phyloP scores from a whole-genome alignment of 2,797 vertebrate species.

The Siniperca scherzeri region DNA sequence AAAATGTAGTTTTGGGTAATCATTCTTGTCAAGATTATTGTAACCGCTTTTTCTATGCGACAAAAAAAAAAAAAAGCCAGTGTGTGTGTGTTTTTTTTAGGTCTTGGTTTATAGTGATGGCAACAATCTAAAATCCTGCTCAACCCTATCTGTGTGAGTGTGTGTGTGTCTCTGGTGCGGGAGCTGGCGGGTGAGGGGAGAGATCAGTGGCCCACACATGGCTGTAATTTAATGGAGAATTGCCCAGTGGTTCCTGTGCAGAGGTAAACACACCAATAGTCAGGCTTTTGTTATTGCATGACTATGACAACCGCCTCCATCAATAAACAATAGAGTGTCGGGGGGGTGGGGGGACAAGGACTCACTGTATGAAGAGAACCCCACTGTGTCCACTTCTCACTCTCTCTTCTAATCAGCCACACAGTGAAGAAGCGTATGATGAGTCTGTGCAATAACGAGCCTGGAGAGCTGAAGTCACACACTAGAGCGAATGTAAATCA shows the following conservation, averaged over 20 bases:
- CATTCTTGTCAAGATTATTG: not conserved
- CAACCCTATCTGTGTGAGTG: constrained; percentile 11
- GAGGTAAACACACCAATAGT: constrained; percentile 88
- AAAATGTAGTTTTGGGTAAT: not conserved
- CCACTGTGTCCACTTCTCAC: constrained; percentile 78
- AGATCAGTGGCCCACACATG: constrained; percentile 85
- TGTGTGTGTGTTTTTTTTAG: not conserved
- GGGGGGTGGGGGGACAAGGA: constrained; percentile 60
- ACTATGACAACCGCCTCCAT: constrained; percentile 90
- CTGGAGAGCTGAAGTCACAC: constrained; percentile 4
- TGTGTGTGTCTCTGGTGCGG: constrained; percentile 46
- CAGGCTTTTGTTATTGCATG: constrained; percentile 85
- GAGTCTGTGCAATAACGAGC: not conserved
- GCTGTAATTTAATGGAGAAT: constrained; percentile 89
- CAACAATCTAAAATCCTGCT: constrained; percentile 60
- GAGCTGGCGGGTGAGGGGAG: constrained; percentile 70
- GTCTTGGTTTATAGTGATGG: constrained; percentile 44
- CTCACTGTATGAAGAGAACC: constrained; percentile 77
- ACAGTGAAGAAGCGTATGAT: constrained; percentile 43
- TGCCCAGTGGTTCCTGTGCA: constrained; percentile 87
- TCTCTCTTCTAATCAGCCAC: constrained; percentile 52
- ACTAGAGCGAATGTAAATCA: not conserved
- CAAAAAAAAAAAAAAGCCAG: not conserved
- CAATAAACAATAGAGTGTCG: constrained; percentile 84
- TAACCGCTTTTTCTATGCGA: not conserved